phyloP scores from a whole-genome alignment of 1,140 invertebrate genomes.

The Lepidostoma basale region DNA sequence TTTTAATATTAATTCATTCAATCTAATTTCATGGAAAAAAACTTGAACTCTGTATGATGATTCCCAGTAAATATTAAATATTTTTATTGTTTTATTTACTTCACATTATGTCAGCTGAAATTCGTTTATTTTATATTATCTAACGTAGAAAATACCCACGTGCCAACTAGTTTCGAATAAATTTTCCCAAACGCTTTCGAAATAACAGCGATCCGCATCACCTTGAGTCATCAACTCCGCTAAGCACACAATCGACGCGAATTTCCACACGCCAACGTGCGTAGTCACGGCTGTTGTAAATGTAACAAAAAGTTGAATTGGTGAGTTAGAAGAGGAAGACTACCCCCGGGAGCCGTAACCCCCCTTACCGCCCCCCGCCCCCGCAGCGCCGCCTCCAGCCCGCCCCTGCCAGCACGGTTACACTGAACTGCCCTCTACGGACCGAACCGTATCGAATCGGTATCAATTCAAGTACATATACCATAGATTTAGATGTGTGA shows the following conservation, averaged over 20 bases:
- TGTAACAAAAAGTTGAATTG: slow-evolving; percentile 46
- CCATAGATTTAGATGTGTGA: neutral
- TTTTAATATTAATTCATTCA: neutral
- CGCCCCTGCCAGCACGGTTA: neutral
- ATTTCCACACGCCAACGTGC: slow-evolving; percentile 32
- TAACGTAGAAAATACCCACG: too few relatives aligned
- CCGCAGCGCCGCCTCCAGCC: neutral
- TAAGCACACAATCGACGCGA: slow-evolving; percentile 14
- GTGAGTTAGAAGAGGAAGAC: slow-evolving; percentile 45
- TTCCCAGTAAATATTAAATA: too few relatives aligned
- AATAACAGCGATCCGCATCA: slow-evolving; percentile 21
- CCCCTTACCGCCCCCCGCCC: neutral
- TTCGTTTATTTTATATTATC: too few relatives aligned
- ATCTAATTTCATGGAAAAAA: neutral
- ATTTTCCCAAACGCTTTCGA: slow-evolving; percentile 16
- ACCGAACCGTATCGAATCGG: slow-evolving; percentile 25
- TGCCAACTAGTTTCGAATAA: neutral
- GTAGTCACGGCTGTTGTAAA: slow-evolving; percentile 39
- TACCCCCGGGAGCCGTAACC: slow-evolving; percentile 43
- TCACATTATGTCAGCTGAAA: too few relatives aligned
- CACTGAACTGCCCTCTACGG: slow-evolving; percentile 32
- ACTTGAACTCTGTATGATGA: too few relatives aligned
- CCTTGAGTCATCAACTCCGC: slow-evolving; percentile 12
- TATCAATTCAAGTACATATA: slow-evolving; percentile 17
- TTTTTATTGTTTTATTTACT: too few relatives aligned